These are phyloP conservation scores for Venusia cambrica DNA, from an alignment of 2,888 invertebrate genomes.

Conservation along the genomic window DNA sequence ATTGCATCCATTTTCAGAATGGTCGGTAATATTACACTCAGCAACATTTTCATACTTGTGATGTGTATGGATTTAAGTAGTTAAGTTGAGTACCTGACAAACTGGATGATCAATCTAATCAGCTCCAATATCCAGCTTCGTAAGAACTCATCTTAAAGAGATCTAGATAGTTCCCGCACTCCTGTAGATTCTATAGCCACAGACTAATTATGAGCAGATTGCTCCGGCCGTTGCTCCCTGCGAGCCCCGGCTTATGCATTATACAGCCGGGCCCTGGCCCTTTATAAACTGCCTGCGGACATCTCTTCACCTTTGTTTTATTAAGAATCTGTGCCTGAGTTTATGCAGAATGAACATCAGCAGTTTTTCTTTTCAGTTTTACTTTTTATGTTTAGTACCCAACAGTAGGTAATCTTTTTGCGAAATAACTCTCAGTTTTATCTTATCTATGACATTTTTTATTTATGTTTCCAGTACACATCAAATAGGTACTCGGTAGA, in stretches of 20 bases:
- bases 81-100: neutral
- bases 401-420: too few species aligned
- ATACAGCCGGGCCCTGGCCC: constrained; percentile 32
- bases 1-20: too few species aligned
- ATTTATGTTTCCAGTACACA: too few species aligned
- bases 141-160: constrained; percentile 46
- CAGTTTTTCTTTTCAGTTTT: too few species aligned
- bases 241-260: constrained; percentile 46
- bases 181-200: constrained; percentile 36
- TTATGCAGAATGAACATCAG: constrained; percentile 11
- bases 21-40: too few species aligned
- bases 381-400: constrained; percentile 8
- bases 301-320: constrained; percentile 30
- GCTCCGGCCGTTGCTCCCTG: constrained; percentile 56
- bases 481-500: too few species aligned
- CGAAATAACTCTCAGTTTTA: too few species aligned
- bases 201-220: constrained; percentile 60
- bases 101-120: constrained; percentile 3
- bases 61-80: too few species aligned
- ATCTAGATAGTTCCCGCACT: constrained; percentile 36
- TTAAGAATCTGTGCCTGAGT: constrained; percentile 19
- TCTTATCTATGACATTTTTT: too few species aligned
- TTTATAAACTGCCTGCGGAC: constrained; percentile 36
- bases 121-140: constrained; percentile 30
- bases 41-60: too few species aligned